A percentile compares a stretch with the other conserved stretches of the same genome.
These are phyloP conservation scores for Kryphioiulus occultus DNA, from an alignment of 2,888 invertebrate genomes.

Conservation along the genomic window DNA sequence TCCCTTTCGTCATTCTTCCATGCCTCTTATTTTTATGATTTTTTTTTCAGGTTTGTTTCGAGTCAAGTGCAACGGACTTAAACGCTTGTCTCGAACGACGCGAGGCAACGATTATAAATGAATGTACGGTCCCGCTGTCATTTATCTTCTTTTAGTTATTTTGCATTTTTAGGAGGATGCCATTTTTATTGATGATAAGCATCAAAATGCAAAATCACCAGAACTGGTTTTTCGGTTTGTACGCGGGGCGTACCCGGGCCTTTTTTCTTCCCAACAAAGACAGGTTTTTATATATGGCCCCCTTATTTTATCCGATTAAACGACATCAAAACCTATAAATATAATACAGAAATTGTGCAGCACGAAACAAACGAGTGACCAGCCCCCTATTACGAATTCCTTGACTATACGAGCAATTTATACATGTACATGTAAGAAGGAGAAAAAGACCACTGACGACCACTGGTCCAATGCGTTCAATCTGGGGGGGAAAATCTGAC, in stretches of 20 bases:
- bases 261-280: constrained; percentile 12
- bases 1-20: no score
- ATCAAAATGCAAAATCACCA: constrained; percentile 7
- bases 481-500: not conserved
- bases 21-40: no score
- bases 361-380: not conserved
- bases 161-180: constrained; percentile 31
- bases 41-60: not conserved
- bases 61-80: constrained; percentile 23
- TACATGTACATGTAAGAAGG: no score
- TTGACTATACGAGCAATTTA: not conserved
- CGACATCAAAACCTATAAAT: constrained; percentile 35
- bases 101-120: not conserved
- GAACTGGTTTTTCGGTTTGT: not conserved
- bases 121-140: constrained; percentile 28
- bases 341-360: constrained; percentile 22
- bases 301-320: constrained; percentile 28
- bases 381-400: not conserved
- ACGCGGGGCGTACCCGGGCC: not conserved
- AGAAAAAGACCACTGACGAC: not conserved
- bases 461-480: no score
- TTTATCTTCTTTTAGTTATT: constrained; percentile 26
- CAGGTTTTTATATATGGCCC: constrained; percentile 3
- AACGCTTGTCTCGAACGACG: not conserved
- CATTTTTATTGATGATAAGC: constrained; percentile 31